Base-by-base conservation (phyloP, 1,140 invertebrate genomes). In the Drosophila parvula region DNA sequence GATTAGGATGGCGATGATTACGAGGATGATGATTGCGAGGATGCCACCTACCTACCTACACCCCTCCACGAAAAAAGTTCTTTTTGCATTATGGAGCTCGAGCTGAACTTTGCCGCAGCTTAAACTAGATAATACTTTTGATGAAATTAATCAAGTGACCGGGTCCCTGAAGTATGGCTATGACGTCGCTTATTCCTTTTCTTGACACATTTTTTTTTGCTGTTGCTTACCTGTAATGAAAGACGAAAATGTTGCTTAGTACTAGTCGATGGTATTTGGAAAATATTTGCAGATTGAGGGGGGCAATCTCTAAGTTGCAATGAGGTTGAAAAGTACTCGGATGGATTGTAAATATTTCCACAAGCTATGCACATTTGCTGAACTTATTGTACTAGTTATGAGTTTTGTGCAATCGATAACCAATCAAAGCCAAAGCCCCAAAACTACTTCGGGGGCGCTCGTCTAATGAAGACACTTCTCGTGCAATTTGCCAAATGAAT, bases 91-190 rank as follows among this genome's bases (percentile, higher is more conserved):
- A 70, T 65, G 44, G 45, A 82, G 68, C 50, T 22, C 45, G 40
- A 59, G 18, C 32, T 18, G 32, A 79, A 80, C 77, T 79, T 79
- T 79, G 18, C 22, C 50, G 44, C 74, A 41, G 59, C 50, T 58
- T 43, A 44, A 65, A 67, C 59, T 60, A 28, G 34, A 51, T 45
- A 79, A 78, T 74, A 65, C 70, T 78, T 78, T 81, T 81, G 77
- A 86, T 85, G 70, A 81, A 78, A 81, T 84, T 85, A 84, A 78
- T 75, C 53, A 53, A 84, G 62, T 56, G 62, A 45, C 76, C 43
- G 16, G 16, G 47, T 16, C 16, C 18, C 64, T 28, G 41, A 18
- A n/a, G 65, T 43, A 50, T 6, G 38, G 48, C 41, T 27, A 10
- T n/a, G n/a, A n/a, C 44, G 48, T 45, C 16, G 12, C 27, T 32